phyloP scores from a whole-genome alignment of 2,888 invertebrate species.

The Amaurobius ferox region DNA sequence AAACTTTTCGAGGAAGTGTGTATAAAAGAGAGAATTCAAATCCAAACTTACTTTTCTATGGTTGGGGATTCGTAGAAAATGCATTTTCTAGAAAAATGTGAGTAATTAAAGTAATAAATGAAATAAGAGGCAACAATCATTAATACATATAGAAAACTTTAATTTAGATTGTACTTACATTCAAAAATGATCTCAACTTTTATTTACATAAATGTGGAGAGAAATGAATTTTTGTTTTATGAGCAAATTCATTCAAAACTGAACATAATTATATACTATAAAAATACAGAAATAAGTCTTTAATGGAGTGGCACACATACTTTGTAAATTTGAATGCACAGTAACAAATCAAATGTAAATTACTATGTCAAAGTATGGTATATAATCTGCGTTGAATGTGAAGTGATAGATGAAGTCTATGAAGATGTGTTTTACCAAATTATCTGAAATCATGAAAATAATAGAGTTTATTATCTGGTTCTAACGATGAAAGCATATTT shows the following conservation, averaged over 20 bases:
- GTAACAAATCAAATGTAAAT: background rate
- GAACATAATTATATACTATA: background rate
- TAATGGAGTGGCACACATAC: background rate
- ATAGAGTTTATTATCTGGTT: too few relatives aligned
- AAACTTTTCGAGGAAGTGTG: background rate
- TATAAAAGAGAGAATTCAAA: too few relatives aligned
- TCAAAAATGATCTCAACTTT: constrained; percentile 43
- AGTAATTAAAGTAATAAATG: background rate
- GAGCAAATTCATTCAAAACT: background rate
- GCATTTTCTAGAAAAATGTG: background rate
- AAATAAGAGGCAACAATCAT: background rate
- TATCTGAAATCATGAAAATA: too few relatives aligned
- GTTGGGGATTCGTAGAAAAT: background rate
- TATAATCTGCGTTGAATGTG: background rate
- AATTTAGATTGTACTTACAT: constrained; percentile 58
- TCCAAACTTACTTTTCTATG: background rate
- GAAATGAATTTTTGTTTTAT: background rate
- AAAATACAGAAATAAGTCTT: background rate
- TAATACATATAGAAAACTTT: constrained; percentile 61
- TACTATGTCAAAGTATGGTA: background rate
- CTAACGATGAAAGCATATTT: too few relatives aligned
- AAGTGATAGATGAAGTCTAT: background rate
- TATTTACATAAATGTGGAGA: constrained; percentile 48
- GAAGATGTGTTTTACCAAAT: too few relatives aligned
- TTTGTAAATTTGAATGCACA: background rate